Percentiles rank a stretch among this genome's conserved stretches.
Conservation (phyloP, 2,888 invertebrate genomes). For the Nebria salina region DNA sequence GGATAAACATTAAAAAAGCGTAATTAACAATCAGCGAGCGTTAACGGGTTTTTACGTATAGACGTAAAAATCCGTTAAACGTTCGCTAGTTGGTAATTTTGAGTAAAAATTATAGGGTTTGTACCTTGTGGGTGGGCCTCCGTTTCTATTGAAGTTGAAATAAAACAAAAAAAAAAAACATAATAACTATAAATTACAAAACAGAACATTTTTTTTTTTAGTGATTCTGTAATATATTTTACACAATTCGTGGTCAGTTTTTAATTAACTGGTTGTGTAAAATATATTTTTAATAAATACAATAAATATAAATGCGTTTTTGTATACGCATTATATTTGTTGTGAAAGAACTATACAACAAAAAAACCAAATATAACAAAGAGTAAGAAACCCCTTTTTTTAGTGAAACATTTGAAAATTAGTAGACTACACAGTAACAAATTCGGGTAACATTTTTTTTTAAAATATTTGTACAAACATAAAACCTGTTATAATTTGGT, state of each 20-base stretch:
- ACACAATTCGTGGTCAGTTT: not conserved
- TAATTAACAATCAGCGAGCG: conserved; percentile 29
- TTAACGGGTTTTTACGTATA: not conserved
- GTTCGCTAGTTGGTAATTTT: not conserved
- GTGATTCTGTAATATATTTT: not conserved
- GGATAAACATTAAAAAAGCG: conserved; percentile 22
- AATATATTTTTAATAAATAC: conserved; percentile 29
- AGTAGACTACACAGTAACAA: conserved; percentile 26
- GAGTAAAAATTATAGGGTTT: conserved; percentile 14
- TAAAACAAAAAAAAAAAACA: conserved; percentile 47
- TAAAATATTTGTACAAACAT: conserved; percentile 20
- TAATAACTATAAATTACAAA: conserved; percentile 44
- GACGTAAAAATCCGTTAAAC: not conserved
- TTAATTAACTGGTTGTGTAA: conserved; percentile 17
- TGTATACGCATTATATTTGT: conserved; percentile 22
- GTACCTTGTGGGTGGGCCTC: conserved; percentile 49
- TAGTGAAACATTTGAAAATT: conserved; percentile 36
- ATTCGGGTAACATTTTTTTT: conserved; percentile 8
- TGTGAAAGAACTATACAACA: conserved; percentile 14
- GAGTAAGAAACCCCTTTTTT: conserved; percentile 32
- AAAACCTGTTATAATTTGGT: conserved; percentile 39
- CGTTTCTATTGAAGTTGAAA: conserved; percentile 47
- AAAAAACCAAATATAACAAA: conserved; percentile 43
- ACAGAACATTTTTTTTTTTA: conserved; percentile 7
- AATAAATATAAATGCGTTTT: conserved; percentile 30